Base-by-base conservation (phyloP, 1,140 invertebrate genomes). In the Gonatopus flavifemur region DNA sequence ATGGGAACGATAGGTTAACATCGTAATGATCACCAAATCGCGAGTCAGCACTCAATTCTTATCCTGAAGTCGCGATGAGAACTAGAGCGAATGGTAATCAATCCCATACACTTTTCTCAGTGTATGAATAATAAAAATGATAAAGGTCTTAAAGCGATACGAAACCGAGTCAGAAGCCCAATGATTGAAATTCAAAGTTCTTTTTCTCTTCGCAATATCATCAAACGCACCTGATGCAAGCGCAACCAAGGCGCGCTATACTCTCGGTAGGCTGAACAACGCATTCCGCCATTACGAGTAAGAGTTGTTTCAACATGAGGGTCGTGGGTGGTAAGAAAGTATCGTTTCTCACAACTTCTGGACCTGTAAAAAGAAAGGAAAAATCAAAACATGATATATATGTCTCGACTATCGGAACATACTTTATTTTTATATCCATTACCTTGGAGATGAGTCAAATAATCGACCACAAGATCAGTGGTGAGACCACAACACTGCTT, bases 401-500 rank as follows among this genome's bases (percentile, higher is more conserved):
- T 15, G 22, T 44, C 9, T 37, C 7, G 43, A 25, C 7, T 30
- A 24, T 52, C 52, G n/a, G 38, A 33, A 24, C 10, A 19, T 39
- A 25, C 9, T 15, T 13, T 39, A 12, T n/a, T 25, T 25, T 42
- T 15, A 9, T 52, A 4, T 20, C 9, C 15, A 10, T 41, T 54
- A 80, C 83, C 81, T 67, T 84, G 80, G 21, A 87, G 68, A 45
- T 82, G 77, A 9, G 76, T 77, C 21, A 91, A 69, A 62, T 91
- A 93, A 67, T 93, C 86, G 0, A 96, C 93, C n/a, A 95, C 85
- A 21, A 95, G 79, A 67, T 96, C 93, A 3, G 91, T 92, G 19
- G 90, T 89, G 61, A 94, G 85, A 10, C 94, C 93, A 68, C 90
- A 94, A 63, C 90, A 95, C 64, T 96, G 93, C 67, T 95, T 96